Evolutionary conservation across 2,888 invertebrate genomes (phyloP).

Genomic region (Penaeus monodon): DNA sequence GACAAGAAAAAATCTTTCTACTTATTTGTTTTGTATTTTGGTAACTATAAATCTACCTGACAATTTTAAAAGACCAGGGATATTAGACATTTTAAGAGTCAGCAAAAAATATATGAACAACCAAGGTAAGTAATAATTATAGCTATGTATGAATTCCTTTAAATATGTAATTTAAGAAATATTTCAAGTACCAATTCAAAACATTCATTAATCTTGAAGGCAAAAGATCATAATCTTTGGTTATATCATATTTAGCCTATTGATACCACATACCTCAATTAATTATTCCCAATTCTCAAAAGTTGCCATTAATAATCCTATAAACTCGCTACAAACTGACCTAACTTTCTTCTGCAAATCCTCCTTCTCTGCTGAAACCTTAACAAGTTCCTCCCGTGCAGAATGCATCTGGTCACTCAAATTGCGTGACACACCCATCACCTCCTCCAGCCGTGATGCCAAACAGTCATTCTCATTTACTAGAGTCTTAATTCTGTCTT

Average conservation of each 20-base stretch:
- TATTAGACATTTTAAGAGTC: neutral
- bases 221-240: neutral
- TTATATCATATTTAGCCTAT: neutral
- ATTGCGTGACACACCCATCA: conserved; percentile 47
- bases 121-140: neutral
- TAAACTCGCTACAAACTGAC: conserved; percentile 3
- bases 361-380: conserved; percentile 39
- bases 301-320: too few species aligned
- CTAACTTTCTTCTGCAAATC: conserved; percentile 46
- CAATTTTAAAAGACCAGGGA: too few species aligned
- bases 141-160: neutral
- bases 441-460: conserved; percentile 46
- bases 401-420: conserved; percentile 36
- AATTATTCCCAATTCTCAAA: too few species aligned
- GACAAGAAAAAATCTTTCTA: too few species aligned
- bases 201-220: too few species aligned
- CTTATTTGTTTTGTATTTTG: too few species aligned
- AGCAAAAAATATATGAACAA: neutral
- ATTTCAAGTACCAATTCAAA: too few species aligned
- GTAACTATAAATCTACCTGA: too few species aligned
- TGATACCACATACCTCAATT: neutral
- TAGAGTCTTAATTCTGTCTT: conserved; percentile 28
- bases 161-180: neutral
- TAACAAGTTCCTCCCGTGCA: conserved; percentile 34
- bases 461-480: conserved; percentile 50